These are phyloP conservation scores for Daktulosphaira vitifoliae DNA, from an alignment of 1,140 invertebrate genomes.

Conservation along the genomic window DNA sequence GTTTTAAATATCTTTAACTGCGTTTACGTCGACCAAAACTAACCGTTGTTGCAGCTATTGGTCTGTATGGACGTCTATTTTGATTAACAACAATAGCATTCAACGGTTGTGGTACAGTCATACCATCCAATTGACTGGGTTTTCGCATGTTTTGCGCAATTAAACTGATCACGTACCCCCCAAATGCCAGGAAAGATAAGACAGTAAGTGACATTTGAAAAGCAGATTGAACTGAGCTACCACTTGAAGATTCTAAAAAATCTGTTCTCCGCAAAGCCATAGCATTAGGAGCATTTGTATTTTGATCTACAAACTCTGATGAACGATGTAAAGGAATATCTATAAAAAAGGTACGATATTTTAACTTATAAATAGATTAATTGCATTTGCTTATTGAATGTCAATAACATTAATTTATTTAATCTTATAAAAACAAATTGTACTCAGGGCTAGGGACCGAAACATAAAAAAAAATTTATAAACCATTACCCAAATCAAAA, in stretches of 20 bases:
- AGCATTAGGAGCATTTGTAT: background rate
- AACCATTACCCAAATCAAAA: too few species aligned
- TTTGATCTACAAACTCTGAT: too few species aligned
- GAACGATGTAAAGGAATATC: too few species aligned
- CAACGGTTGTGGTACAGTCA: background rate
- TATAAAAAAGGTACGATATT: background rate
- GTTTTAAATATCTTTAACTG: background rate
- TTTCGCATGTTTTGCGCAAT: constrained; percentile 42
- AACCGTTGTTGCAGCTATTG: background rate
- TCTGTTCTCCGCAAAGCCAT: background rate
- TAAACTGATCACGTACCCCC: constrained; percentile 64
- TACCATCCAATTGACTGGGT: background rate
- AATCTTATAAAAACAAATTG: too few species aligned
- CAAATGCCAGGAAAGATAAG: constrained; percentile 65
- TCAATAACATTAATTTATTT: too few species aligned
- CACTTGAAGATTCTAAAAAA: background rate
- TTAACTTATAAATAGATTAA: too few species aligned
- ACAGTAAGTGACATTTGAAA: constrained; percentile 58
- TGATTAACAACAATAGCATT: constrained; percentile 11
- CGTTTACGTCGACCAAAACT: constrained; percentile 10
- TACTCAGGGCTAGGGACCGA: too few species aligned
- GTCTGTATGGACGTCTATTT: background rate
- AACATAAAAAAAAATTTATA: too few species aligned
- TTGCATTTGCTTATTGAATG: too few species aligned
- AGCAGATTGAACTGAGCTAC: constrained; percentile 7